phyloP scores from a whole-genome alignment of 2,888 invertebrate species.

The Erebia epiphron region DNA sequence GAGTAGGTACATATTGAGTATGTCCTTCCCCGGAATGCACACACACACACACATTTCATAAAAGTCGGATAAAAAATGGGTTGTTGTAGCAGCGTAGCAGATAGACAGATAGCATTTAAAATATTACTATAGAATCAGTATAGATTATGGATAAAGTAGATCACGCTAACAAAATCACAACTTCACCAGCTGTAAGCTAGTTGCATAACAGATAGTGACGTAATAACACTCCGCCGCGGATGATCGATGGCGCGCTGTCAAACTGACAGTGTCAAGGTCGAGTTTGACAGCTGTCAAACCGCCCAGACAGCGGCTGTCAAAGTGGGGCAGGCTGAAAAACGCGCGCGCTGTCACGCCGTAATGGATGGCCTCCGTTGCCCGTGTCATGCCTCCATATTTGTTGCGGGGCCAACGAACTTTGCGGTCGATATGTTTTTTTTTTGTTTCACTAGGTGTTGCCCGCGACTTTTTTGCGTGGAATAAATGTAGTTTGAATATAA shows the following conservation, averaged over 20 bases:
- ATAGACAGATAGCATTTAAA: too few relatives aligned
- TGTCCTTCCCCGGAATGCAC: too few relatives aligned
- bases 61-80: too few relatives aligned
- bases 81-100: too few relatives aligned
- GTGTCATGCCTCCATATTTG: constrained; percentile 56
- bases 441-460: constrained; percentile 38
- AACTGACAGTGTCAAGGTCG: constrained; percentile 65
- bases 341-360: constrained; percentile 67
- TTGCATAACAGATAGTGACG: constrained; percentile 42
- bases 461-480: not conserved
- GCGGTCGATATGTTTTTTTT: constrained; percentile 44
- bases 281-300: constrained; percentile 62
- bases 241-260: constrained; percentile 65
- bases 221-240: constrained; percentile 42
- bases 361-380: constrained; percentile 69
- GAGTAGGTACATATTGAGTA: too few relatives aligned
- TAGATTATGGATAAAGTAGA: not conserved
- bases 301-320: constrained; percentile 58
- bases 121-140: too few relatives aligned
- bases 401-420: constrained; percentile 59
- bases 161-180: not conserved
- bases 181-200: constrained; percentile 11
- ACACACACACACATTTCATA: too few relatives aligned
- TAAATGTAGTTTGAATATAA: too few relatives aligned
- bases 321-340: constrained; percentile 64